Base-by-base conservation (phyloP, 2,113 vertebrate species). In the Tonatia bakeri region DNA sequence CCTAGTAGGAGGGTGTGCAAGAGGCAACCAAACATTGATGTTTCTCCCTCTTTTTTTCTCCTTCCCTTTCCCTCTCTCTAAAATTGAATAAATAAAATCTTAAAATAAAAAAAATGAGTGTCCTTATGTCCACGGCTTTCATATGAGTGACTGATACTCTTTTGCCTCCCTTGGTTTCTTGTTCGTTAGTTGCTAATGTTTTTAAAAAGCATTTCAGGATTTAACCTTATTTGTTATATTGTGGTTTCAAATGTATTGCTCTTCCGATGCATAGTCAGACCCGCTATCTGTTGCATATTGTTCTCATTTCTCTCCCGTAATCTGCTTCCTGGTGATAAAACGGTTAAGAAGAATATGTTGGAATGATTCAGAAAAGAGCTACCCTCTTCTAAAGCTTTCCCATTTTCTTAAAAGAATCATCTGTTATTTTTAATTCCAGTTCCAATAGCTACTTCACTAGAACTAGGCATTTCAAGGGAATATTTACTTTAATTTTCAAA, bases 401-500 rank as follows among this genome's bases (percentile, higher is more conserved):
- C n/a, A 52, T 84, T 82, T 86, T 33, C 43, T 91, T 86, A 89
- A 88, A 93, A 90, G 43, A 28, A 79, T 56, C 86, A 89, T 93
- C 61, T 94, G 40, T 50, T 64, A 54, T 69, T 84, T 96, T 90
- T 52, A 80, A 90, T 90, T 95, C 7, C 13, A 69, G 12, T 91
- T 96, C 65, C 70, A 96, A 28, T 70, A 45, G 59, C 16, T 95
- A 82, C 69, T 94, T 88, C 64, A 91, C 26, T 77, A 88, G 90
- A 85, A 70, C 20, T 64, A 93, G 19, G 28, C 7, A 79, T 88
- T 94, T 84, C 80, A 92, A 90, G 9, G 43, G 59, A 87, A 76
- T 94, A 76, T 94, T 96, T 88, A 54, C 43, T 87, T 95, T 89
- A 95, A 47, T 77, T 87, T 95, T 85, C 31, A 77, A 86, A 95